Evolutionary conservation across 2,113 vertebrate species (phyloP), one percentile per base, ranked within the genome.

Genomic region (Paracanthobrama guichenoti): DNA sequence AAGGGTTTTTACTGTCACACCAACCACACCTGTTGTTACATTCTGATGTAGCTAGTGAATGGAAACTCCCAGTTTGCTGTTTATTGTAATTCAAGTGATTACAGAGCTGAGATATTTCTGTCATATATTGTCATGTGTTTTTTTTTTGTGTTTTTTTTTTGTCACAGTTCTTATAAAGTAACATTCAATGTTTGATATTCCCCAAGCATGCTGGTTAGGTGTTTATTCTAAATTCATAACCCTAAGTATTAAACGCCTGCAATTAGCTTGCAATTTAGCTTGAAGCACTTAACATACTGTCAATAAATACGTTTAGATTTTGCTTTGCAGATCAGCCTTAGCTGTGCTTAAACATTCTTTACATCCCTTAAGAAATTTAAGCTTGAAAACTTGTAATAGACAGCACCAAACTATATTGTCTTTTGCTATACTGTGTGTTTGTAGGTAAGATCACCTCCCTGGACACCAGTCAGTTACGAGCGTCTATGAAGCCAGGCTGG

Each of bases 401-500:
- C 53, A 48, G 20, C 5, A 8, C 2, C n/a, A 80, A 48, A 28
- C 48, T 26, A 4, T 22, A 26, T 28, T 18, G 60, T 13, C n/a
- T 26, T 50, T 62, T 18, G 5, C 11, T 50, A 7, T 75, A 20
- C 44, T 64, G 26, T 76, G 44, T 87, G 46, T 83, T 31, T 73
- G 9, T 82, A 99, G 98, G 98, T 84, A 99, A 99, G 92, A 99
- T 99, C 92, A 99, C 97, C 1, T 99, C 98, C 22, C 91, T 99
- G 92, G 98, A 99, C 90, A 99, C 98, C 7, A 99, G 97, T 88
- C 96, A 95, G 89, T 95, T 99, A 93, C 90, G 98, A 90, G 97
- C 98, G 13, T 96, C 97, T 79, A 99, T 99, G 98, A 99, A 98
- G 84, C 98, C 98, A 0, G 98, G 98, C 91, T 99, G 98, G 98